Percentiles rank a stretch among this genome's conserved stretches.
phyloP scores from a whole-genome alignment of 1,140 invertebrate species.

The Samia ricini region DNA sequence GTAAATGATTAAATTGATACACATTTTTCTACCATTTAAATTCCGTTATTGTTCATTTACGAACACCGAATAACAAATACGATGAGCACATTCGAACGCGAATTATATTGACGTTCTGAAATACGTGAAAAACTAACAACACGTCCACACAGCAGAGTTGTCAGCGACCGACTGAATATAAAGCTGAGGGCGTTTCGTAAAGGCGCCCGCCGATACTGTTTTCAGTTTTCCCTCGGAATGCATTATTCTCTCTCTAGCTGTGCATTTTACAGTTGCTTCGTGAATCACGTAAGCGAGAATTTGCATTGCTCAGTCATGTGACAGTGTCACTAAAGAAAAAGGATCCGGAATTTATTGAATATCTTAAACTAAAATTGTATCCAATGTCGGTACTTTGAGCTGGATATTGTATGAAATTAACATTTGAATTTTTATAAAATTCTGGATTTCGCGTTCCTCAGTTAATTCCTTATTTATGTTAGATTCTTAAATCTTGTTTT shows the following conservation, averaged over 20 bases:
- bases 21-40: not conserved
- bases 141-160: not conserved
- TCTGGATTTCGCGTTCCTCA: no score
- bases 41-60: not conserved
- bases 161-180: constrained; percentile 1
- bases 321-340: not conserved
- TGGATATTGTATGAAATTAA: no score
- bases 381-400: no score
- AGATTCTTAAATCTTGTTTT: no score
- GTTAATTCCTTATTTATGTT: no score
- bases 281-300: constrained; percentile 7
- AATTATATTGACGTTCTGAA: not conserved
- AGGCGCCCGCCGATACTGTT: not conserved
- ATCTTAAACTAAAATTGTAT: no score
- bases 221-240: not conserved
- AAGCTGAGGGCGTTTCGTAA: not conserved
- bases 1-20: not conserved
- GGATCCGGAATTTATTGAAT: constrained; percentile 2
- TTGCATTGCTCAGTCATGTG: constrained; percentile 6
- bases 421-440: no score
- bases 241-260: not conserved
- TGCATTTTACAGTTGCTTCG: constrained; percentile 1
- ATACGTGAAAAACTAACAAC: not conserved
- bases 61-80: not conserved
- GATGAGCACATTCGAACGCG: not conserved